Conservation (phyloP, 37 sponge, comb jelly and placozoan species). For the Chondrilla cf. caribensis region DNA sequence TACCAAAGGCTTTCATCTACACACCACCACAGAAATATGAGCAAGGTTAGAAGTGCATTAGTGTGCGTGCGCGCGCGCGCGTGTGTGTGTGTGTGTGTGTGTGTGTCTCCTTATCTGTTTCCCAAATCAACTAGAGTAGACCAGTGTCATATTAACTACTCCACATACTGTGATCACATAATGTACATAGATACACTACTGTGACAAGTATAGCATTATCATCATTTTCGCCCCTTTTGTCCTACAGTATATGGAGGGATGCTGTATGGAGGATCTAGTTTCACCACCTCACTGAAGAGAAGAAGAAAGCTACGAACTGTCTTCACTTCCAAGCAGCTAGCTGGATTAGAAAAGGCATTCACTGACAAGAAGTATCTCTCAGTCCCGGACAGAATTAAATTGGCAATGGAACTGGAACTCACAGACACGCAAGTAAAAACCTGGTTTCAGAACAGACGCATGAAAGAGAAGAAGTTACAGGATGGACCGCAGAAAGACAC, state of each 20-base stretch:
- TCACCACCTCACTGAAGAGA: not conserved
- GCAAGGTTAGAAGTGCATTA: constrained; percentile 1
- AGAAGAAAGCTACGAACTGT: constrained; percentile 89
- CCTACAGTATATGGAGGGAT: not conserved
- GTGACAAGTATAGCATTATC: too few relatives aligned
- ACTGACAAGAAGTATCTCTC: constrained; percentile 89
- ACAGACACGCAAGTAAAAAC: constrained; percentile 97
- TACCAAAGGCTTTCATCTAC: constrained; percentile 26
- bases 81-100: too few relatives aligned
- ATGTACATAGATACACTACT: too few relatives aligned
- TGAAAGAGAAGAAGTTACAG: constrained; percentile 90
- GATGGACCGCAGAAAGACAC: constrained; percentile 17
- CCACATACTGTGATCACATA: too few relatives aligned
- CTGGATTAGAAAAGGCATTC: constrained; percentile 90
- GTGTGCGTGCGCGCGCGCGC: not conserved
- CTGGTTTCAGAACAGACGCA: constrained; percentile 95
- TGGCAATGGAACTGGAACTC: constrained; percentile 80
- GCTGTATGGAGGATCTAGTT: not conserved
- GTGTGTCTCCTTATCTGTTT: too few relatives aligned
- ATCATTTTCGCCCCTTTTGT: too few relatives aligned
- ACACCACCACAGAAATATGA: constrained; percentile 23
- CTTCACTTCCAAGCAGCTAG: constrained; percentile 90
- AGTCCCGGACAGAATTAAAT: constrained; percentile 90
- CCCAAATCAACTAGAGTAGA: too few relatives aligned
- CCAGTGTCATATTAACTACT: too few relatives aligned